Evolutionary conservation across 1,140 invertebrate species (phyloP), one percentile per base, ranked within the genome.

Genomic region (Cepaea nemoralis): DNA sequence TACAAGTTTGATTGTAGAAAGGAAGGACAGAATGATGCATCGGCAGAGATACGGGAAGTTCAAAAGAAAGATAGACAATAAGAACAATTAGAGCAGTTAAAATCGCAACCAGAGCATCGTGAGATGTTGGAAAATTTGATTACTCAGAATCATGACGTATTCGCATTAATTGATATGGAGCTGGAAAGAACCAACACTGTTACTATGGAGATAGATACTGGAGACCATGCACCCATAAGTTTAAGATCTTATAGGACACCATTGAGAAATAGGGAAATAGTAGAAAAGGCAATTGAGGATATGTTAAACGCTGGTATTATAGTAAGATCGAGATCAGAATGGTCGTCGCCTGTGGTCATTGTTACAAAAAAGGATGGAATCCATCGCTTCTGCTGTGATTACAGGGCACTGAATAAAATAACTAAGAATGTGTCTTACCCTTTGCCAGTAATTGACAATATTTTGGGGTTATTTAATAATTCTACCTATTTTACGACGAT

Each of bases 371-470:
- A 0, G 39, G 83, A 24, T 86, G 85, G 86, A 77, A 83, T 27
- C 83, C 83, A 33, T 69, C 81, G 22, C 71, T 82, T 42, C n/a
- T n/a, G n/a, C n/a, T n/a, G n/a, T n/a, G n/a, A n/a, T n/a, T n/a
- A n/a, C n/a, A n/a, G n/a, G n/a, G 85, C 87, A 0, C 42, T 94
- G 16, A 94, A 94, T 82, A 19, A 10, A 78, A 85, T 83, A 0
- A 93, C 91, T 0, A 85, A 88, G 0, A 85, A 87, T 55, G 92
- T 94, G 84, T 86, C 81, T 37, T 94, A 91, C 83, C 93, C 93
- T 83, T 70, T 94, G 1, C 93, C 92, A 0, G 69, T 83, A 0
- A 92, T 93, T 35, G 89, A 92, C 8, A 91, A 93, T 31, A 85
- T 86, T 22, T 35, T 85, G 22, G 80, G 82, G n/a, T 33, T 73